Conservation (phyloP, 2,113 vertebrate genomes). For the Castor canadensis region DNA sequence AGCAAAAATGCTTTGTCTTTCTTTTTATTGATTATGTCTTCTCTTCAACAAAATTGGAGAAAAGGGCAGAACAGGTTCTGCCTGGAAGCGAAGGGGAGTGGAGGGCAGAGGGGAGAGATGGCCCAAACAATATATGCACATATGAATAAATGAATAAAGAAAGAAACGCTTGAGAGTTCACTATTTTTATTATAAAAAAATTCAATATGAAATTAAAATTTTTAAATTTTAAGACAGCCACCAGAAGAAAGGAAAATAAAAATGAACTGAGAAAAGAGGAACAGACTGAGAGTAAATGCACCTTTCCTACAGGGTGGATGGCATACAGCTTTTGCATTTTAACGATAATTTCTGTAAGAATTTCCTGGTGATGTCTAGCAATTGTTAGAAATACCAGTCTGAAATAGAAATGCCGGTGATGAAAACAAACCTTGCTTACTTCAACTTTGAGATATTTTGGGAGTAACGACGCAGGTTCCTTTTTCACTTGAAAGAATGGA, state of each 20-base stretch:
- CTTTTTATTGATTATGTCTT: too few species aligned
- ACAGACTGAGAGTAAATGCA: not conserved
- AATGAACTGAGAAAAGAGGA: not conserved
- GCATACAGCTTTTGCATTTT: not conserved
- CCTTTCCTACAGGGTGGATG: not conserved
- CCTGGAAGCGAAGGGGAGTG: too few species aligned
- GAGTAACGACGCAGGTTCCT: not conserved
- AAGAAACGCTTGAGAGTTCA: not conserved
- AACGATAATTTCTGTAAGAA: constrained; percentile 33
- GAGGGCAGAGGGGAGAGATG: too few species aligned
- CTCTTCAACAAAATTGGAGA: too few species aligned
- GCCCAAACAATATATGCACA: too few species aligned
- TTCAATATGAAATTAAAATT: not conserved
- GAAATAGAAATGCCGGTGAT: not conserved
- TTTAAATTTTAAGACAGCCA: not conserved
- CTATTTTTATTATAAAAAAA: not conserved
- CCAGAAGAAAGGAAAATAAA: not conserved
- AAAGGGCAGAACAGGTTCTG: too few species aligned
- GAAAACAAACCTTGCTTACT: constrained; percentile 42
- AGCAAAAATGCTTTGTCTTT: too few species aligned
- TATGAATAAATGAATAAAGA: too few species aligned
- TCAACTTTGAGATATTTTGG: constrained; percentile 28
- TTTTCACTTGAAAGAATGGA: constrained; percentile 41
- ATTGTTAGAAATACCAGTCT: constrained; percentile 32
- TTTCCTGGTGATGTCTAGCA: not conserved